Conservation (phyloP, 2,113 vertebrate genomes). For the Nibea coibor region DNA sequence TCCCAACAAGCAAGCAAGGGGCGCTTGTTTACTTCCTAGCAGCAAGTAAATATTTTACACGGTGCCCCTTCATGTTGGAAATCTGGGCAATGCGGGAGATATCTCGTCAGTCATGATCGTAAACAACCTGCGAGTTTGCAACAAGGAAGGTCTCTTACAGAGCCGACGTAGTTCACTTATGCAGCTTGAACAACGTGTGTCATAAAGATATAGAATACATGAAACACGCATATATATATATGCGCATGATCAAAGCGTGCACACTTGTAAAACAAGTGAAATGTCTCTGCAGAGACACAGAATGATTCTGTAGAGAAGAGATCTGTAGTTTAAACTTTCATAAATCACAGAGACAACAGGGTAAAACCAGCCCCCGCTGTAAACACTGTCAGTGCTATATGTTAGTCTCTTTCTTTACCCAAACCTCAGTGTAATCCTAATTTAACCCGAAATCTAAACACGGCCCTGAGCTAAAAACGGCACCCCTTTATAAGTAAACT, state of each 20-base stretch:
- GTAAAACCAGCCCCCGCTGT: conserved; percentile 5
- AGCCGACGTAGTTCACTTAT: conserved; percentile 1
- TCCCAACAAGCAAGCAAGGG: conserved; percentile 72
- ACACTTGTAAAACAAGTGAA: not conserved
- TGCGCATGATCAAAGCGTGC: conserved; percentile 16
- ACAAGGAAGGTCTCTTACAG: conserved; percentile 27
- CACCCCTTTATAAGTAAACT: conserved; percentile 4
- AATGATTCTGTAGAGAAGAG: not conserved
- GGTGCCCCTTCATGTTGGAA: conserved; percentile 63
- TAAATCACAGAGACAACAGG: conserved; percentile 13
- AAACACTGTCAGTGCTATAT: conserved; percentile 10
- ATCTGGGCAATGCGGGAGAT: conserved; percentile 57
- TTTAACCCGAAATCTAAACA: conserved; percentile 40
- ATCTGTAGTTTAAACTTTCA: conserved; percentile 21
- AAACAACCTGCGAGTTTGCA: conserved; percentile 65
- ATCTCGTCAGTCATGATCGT: conserved; percentile 57
- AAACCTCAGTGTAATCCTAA: not conserved
- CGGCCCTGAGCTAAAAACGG: not conserved
- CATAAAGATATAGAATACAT: not conserved
- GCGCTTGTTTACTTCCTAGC: conserved; percentile 78
- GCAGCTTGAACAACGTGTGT: conserved; percentile 1
- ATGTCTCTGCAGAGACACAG: not conserved
- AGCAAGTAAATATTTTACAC: conserved; percentile 81
- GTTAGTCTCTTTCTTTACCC: conserved; percentile 3
- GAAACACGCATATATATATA: conserved; percentile 4